Evolutionary conservation across 2,888 invertebrate genomes (phyloP), one percentile per base, ranked within the genome.

Genomic region (Gastrophysa polygoni): DNA sequence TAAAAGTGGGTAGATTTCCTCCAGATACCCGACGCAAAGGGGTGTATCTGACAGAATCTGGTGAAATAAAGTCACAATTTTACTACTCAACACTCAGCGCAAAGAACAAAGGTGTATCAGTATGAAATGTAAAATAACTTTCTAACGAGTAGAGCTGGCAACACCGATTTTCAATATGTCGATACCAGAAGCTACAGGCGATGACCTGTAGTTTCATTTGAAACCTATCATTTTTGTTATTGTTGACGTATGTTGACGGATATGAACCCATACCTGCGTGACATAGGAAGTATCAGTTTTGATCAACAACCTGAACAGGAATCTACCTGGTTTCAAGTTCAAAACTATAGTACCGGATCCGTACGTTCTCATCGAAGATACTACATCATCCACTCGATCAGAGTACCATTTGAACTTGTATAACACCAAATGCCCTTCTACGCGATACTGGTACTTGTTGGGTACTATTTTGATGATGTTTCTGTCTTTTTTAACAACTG

Each of bases 331-430:
- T 43, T 68, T 66, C 21, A 79, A 49, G 18, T 76, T 65, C 2
- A 78, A n/a, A n/a, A 77, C 54, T 1, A 70, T 17, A 10, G 75
- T 70, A 48, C 71, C 74, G 2, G 67, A 68, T 7, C 78, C 79
- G 14, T 67, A 71, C 0, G 79, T 78, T 20, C 68, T 73, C 1
- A 80, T 10, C 20, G 68, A 70, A 3, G 68, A 58, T 1, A 66
- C 54, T 3, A 68, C 58, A 2, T 75, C 63, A 0, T 76, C 77
- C 14, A 69, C 54, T 10, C 57, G 43, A n/a, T 69, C 64, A 6
- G 60, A 63, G 51, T 70, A 56, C 80, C 81, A 81, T 44, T 69
- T 50, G 57, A 75, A 80, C 17, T 75, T 68, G 66, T 78, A 77
- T 11, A 80, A 47, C 1, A 77, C 64, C 21, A 76, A 20, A 46